Conservation (phyloP, 2,888 invertebrate species). For the Willowsia nigromaculata region DNA sequence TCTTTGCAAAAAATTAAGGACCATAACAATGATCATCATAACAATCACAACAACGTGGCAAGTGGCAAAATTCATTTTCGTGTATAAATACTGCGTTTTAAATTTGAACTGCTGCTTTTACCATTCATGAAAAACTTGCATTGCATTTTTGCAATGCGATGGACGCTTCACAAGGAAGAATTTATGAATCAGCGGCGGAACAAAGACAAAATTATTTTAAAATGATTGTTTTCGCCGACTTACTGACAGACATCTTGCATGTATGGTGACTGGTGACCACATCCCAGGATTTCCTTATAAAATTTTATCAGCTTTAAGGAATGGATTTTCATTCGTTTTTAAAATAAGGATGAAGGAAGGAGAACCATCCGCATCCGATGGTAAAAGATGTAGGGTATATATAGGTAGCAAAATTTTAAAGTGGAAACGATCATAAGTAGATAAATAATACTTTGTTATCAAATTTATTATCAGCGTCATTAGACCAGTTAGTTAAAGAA, state of each 20-base stretch:
- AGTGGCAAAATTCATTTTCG: no score
- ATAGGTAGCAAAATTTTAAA: not conserved
- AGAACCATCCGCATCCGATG: not conserved
- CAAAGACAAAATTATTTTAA: slow-evolving; percentile 15
- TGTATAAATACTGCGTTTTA: not conserved
- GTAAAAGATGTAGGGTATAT: not conserved
- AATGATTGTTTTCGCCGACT: slow-evolving; percentile 14
- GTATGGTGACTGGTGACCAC: not conserved
- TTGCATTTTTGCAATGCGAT: not conserved
- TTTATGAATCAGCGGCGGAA: slow-evolving; percentile 8
- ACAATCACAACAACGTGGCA: not conserved
- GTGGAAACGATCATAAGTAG: not conserved
- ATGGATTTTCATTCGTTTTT: not conserved
- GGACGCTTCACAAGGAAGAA: not conserved
- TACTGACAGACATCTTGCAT: not conserved
- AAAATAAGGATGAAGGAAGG: not conserved
- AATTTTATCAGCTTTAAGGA: not conserved
- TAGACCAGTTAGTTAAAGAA: not conserved
- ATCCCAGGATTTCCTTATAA: slow-evolving; percentile 27
- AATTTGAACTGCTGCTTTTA: not conserved
- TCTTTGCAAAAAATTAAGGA: not conserved
- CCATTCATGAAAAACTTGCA: not conserved
- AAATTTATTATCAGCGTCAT: not conserved
- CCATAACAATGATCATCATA: not conserved
- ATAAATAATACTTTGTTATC: not conserved